Conservation (phyloP, 2,888 invertebrate species). For the Zygothrica quintamaculata region DNA sequence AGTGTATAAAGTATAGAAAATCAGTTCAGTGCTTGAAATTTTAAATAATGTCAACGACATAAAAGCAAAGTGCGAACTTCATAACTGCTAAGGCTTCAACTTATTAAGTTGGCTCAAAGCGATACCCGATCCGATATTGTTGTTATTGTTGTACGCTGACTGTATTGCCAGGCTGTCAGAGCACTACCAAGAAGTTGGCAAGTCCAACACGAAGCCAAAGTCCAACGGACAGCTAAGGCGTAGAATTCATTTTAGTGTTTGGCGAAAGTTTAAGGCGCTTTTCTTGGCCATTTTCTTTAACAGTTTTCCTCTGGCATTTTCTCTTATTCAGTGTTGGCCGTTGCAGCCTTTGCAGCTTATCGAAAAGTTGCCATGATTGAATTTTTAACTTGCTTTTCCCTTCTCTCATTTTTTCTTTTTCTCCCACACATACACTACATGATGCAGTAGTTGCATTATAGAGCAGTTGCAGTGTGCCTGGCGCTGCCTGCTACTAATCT, state of each 20-base stretch:
- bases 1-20: conserved; percentile 19
- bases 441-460: conserved; percentile 46
- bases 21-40: conserved; percentile 53
- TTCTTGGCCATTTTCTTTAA: conserved; percentile 31
- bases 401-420: background rate
- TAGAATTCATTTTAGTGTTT: conserved; percentile 57
- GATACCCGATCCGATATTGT: conserved; percentile 59
- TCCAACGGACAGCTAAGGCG: conserved; percentile 43
- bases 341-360: conserved; percentile 71
- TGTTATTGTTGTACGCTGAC: background rate
- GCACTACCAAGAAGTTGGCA: conserved; percentile 21
- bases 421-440: conserved; percentile 16
- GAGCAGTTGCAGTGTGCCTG: background rate
- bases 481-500: conserved; percentile 42
- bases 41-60: conserved; percentile 66
- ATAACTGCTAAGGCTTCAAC: conserved; percentile 75
- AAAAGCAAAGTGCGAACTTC: conserved; percentile 68
- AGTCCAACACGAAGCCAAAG: conserved; percentile 37
- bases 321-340: conserved; percentile 32
- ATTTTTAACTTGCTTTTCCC: conserved; percentile 27
- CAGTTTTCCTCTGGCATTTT: conserved; percentile 16
- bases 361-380: conserved; percentile 68
- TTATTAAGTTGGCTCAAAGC: conserved; percentile 75
- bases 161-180: conserved; percentile 33
- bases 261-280: conserved; percentile 71